These are phyloP conservation scores for Drosophila gunungcola DNA, from an alignment of 1,140 invertebrate species.

Conservation along the genomic window DNA sequence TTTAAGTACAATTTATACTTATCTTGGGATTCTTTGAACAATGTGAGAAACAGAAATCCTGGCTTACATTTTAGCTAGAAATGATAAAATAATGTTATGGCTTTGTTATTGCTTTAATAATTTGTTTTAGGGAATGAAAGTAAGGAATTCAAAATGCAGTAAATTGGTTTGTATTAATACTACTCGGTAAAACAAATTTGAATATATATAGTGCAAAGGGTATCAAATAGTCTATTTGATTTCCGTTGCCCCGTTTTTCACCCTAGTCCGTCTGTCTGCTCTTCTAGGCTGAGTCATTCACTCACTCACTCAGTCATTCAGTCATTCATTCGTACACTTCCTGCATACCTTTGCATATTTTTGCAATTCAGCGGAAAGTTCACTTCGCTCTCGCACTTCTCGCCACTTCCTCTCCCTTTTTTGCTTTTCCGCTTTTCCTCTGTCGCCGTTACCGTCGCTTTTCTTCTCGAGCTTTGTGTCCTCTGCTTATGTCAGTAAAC, in stretches of 20 bases:
- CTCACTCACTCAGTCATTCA: conserved; percentile 46
- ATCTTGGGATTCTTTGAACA: too few species aligned
- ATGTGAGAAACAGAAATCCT: too few species aligned
- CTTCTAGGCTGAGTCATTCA: conserved; percentile 26
- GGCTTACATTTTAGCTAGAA: too few species aligned
- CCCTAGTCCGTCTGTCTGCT: conserved; percentile 37
- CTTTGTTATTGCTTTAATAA: too few species aligned
- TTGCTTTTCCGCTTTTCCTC: conserved; percentile 9
- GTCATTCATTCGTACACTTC: conserved; percentile 49
- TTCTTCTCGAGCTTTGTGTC: conserved; percentile 19
- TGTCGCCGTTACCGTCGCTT: neutral
- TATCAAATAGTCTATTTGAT: neutral
- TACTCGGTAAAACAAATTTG: too few species aligned
- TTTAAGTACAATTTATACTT: too few species aligned
- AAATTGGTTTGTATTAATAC: too few species aligned
- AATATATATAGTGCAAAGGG: neutral
- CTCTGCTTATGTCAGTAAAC: conserved; percentile 77
- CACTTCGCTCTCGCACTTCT: conserved; percentile 41
- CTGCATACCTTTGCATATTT: conserved; percentile 80
- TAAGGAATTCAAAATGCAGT: too few species aligned
- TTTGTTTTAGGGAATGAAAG: too few species aligned
- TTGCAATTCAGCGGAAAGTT: conserved; percentile 81
- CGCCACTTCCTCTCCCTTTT: conserved; percentile 20
- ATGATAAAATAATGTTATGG: too few species aligned
- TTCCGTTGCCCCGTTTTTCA: neutral